A percentile compares a stretch with the other conserved stretches of the same genome.
Conservation (phyloP, 2,113 vertebrate genomes). For the Podarcis muralis region DNA sequence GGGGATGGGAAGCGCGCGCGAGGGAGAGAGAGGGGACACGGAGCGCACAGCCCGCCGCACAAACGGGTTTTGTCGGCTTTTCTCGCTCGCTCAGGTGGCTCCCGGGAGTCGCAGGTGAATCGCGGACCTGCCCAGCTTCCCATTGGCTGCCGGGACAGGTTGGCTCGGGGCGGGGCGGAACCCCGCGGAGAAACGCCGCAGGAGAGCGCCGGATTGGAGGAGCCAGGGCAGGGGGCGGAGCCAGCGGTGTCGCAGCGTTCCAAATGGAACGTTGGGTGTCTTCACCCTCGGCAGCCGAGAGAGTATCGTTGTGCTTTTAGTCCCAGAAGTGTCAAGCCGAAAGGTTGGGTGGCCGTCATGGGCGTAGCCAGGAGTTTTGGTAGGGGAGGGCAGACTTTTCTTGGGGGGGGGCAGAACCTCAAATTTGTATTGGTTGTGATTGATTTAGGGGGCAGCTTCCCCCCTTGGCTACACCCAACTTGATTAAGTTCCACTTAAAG, state of each 20-base stretch:
- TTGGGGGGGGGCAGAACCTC: background rate
- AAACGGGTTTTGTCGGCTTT: conserved; percentile 95
- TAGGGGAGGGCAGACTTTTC: too few relatives aligned
- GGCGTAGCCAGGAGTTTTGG: too few relatives aligned
- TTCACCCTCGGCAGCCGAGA: too few relatives aligned
- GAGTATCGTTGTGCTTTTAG: too few relatives aligned
- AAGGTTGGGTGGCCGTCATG: too few relatives aligned
- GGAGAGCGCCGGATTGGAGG: conserved; percentile 31
- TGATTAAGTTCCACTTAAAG: too few relatives aligned
- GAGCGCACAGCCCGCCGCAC: conserved; percentile 78
- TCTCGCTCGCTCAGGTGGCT: conserved; percentile 89
- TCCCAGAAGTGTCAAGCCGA: too few relatives aligned
- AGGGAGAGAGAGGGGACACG: background rate
- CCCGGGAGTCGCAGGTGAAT: conserved; percentile 65
- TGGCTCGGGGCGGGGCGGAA: conserved; percentile 49
- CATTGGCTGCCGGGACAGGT: conserved; percentile 43
- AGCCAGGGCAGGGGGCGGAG: background rate
- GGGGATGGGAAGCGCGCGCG: conserved; percentile 28
- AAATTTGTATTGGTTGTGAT: too few relatives aligned
- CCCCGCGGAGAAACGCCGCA: background rate
- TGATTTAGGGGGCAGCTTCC: too few relatives aligned
- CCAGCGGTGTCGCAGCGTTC: background rate
- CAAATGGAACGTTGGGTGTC: background rate
- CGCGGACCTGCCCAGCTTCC: background rate
- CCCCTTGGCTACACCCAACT: too few relatives aligned